These are phyloP conservation scores for Ormyrus thymus DNA, from an alignment of 2,888 invertebrate species.

Conservation along the genomic window DNA sequence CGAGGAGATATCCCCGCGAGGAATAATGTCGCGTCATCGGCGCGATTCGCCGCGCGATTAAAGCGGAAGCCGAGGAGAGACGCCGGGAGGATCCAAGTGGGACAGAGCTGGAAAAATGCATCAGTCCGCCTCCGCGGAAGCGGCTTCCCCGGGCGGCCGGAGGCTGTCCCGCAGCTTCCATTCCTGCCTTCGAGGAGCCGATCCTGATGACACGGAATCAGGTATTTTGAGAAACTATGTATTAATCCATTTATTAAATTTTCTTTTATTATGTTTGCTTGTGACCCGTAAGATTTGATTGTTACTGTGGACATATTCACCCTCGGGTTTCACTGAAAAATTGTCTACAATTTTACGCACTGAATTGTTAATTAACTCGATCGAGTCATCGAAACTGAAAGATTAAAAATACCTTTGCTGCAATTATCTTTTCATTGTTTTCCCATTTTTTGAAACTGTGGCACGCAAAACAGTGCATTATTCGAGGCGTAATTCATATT, in stretches of 20 bases:
- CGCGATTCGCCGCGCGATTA: conserved; percentile 30
- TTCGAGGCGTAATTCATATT: too few species aligned
- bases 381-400: too few species aligned
- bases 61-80: neutral
- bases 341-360: neutral
- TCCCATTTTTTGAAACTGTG: too few species aligned
- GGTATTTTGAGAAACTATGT: conserved; percentile 63
- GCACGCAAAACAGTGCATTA: too few species aligned
- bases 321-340: too few species aligned
- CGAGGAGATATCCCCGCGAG: neutral
- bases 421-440: too few species aligned
- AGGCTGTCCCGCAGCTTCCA: conserved; percentile 82
- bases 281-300: too few species aligned
- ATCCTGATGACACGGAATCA: conserved; percentile 73
- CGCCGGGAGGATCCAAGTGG: neutral
- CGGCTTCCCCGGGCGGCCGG: conserved; percentile 73
- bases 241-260: too few species aligned
- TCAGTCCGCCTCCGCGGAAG: conserved; percentile 68
- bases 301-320: too few species aligned
- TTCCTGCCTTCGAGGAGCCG: conserved; percentile 80
- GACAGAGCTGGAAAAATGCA: conserved; percentile 59
- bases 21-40: conserved; percentile 36
- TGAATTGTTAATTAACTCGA: too few species aligned
- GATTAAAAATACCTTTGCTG: too few species aligned
- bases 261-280: too few species aligned